Conservation (phyloP, 2,113 vertebrate species). For the Thamnaconus septentrionalis region DNA sequence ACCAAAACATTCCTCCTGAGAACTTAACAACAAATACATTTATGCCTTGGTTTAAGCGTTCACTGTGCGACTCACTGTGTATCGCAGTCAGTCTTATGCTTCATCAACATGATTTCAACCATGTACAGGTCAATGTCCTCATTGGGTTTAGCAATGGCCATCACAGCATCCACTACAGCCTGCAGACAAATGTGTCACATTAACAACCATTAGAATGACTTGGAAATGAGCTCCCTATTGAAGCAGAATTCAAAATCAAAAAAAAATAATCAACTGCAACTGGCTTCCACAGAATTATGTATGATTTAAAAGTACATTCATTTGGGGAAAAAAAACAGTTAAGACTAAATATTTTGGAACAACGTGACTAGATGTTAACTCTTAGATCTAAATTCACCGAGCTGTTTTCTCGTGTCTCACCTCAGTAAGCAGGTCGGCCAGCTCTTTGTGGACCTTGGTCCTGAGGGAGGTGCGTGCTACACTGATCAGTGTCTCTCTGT, state of each 20-base stretch:
- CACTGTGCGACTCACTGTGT: slow-evolving; percentile 82
- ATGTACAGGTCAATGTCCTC: slow-evolving; percentile 95
- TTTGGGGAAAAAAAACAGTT: no score
- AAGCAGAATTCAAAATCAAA: not conserved
- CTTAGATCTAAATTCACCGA: no score
- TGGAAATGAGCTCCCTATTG: not conserved
- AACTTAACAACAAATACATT: no score
- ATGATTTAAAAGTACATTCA: no score
- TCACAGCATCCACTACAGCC: slow-evolving; percentile 94
- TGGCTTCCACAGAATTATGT: no score
- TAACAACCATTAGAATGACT: not conserved
- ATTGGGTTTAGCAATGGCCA: slow-evolving; percentile 84
- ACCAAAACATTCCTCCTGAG: no score
- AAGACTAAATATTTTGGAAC: no score
- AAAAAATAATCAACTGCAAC: not conserved
- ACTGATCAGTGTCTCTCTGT: slow-evolving; percentile 88
- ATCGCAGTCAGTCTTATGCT: slow-evolving; percentile 94
- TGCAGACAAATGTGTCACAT: slow-evolving; percentile 48
- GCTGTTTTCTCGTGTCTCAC: slow-evolving; percentile 51
- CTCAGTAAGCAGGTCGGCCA: slow-evolving; percentile 95
- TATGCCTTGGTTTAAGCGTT: not conserved
- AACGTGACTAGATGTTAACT: no score
- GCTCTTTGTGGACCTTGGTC: slow-evolving; percentile 91
- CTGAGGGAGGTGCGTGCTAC: slow-evolving; percentile 93
- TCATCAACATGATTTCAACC: slow-evolving; percentile 99